Evolutionary conservation across 2,113 vertebrate genomes (phyloP).

Genomic region (Ornithorhynchus anatinus): DNA sequence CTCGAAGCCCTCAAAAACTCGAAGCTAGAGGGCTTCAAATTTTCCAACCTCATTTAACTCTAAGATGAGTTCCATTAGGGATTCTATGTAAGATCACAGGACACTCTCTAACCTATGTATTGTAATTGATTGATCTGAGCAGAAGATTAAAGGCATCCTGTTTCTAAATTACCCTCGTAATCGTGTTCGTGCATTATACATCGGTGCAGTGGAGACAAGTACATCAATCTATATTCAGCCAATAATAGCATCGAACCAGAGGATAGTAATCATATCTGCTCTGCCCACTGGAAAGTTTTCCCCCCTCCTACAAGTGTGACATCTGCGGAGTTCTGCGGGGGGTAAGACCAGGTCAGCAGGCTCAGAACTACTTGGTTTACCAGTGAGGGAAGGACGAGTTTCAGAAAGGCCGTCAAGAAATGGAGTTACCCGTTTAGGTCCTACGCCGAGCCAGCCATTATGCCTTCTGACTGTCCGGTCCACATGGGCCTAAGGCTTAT

Average conservation of each 20-base stretch:
- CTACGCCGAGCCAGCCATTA: too few species aligned
- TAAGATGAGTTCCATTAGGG: slow-evolving; percentile 35
- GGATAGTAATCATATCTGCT: neutral
- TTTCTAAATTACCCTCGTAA: slow-evolving; percentile 54
- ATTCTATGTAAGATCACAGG: slow-evolving; percentile 19
- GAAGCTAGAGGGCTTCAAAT: slow-evolving; percentile 15
- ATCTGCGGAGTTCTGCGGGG: neutral
- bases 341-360: too few species aligned
- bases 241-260: slow-evolving; percentile 37
- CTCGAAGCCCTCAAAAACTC: too few species aligned
- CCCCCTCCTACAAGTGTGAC: neutral
- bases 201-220: slow-evolving; percentile 46
- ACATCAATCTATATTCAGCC: slow-evolving; percentile 41
- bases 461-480: too few species aligned
- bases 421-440: too few species aligned
- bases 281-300: slow-evolving; percentile 11
- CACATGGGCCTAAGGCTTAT: too few species aligned
- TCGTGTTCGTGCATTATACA: slow-evolving; percentile 53
- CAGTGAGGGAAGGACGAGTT: too few species aligned
- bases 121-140: slow-evolving; percentile 40
- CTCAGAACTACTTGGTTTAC: too few species aligned
- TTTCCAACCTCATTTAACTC: slow-evolving; percentile 33
- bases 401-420: too few species aligned
- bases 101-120: slow-evolving; percentile 39
- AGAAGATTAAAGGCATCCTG: slow-evolving; percentile 53